Evolutionary conservation across 2,888 invertebrate genomes (phyloP).

Genomic region (Lasioglossum pauxillum): DNA sequence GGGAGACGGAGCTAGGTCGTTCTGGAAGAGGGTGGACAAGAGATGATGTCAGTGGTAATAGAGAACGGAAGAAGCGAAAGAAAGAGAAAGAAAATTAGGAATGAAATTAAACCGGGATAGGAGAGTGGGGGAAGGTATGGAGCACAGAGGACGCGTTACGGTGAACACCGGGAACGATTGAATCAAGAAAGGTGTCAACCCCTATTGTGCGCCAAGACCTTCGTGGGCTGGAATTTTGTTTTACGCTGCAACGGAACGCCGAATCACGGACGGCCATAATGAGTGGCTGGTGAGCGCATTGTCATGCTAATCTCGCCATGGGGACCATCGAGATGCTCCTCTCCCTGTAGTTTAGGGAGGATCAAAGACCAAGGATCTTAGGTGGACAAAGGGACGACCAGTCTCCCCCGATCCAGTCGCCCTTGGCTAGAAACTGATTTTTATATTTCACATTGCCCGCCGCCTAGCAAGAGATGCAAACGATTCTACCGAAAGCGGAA

Average conservation of each 20-base stretch:
- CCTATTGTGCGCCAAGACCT: conserved; percentile 72
- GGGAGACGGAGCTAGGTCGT: conserved; percentile 65
- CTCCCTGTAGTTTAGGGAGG: conserved; percentile 70
- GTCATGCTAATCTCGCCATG: conserved; percentile 81
- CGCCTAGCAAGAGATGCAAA: not conserved
- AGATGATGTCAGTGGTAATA: conserved; percentile 62
- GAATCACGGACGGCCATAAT: conserved; percentile 78
- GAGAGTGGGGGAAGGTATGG: not conserved
- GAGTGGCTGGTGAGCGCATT: conserved; percentile 82
- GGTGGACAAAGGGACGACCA: conserved; percentile 80
- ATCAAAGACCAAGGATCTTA: conserved; percentile 71
- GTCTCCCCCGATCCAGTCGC: conserved; percentile 75
- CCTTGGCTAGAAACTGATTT: conserved; percentile 68
- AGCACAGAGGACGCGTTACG: conserved; percentile 16
- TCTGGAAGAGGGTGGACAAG: conserved; percentile 59
- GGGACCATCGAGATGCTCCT: conserved; percentile 69
- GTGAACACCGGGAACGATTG: conserved; percentile 54
- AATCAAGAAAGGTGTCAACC: conserved; percentile 75
- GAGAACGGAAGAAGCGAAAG: conserved; percentile 52
- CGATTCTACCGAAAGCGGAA: conserved; percentile 12
- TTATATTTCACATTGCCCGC: conserved; percentile 56
- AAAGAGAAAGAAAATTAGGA: conserved; percentile 25
- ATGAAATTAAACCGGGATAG: conserved; percentile 33
- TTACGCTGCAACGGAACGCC: conserved; percentile 65
- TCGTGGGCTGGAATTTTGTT: conserved; percentile 75